These are phyloP conservation scores for Porphyrio hochstetteri DNA, from an alignment of 2,113 vertebrate genomes.

Conservation along the genomic window DNA sequence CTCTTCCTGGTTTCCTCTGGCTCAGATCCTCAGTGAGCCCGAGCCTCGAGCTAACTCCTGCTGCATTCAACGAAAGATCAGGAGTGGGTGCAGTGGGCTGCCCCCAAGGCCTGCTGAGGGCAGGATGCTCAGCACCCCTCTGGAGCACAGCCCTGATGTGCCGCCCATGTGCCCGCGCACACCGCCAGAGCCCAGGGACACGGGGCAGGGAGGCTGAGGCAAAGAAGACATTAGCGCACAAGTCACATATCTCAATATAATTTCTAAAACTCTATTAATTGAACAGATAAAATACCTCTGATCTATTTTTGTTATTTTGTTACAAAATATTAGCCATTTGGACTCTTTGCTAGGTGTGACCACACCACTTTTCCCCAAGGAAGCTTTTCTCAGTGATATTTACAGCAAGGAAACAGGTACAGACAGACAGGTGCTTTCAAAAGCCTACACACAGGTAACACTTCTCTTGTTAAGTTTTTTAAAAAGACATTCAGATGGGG, in stretches of 20 bases:
- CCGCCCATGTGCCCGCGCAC: rapidly evolving
- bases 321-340: slow-evolving; percentile 83
- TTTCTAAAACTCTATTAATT: slow-evolving; percentile 84
- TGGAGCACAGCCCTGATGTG: background rate
- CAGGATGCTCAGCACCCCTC: background rate
- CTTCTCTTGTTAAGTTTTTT: background rate
- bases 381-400: slow-evolving; percentile 55
- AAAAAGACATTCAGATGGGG: slow-evolving; percentile 64
- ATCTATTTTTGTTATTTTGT: slow-evolving; percentile 78
- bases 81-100: background rate
- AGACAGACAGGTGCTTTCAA: slow-evolving; percentile 64
- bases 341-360: slow-evolving; percentile 72
- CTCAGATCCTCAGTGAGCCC: background rate
- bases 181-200: background rate
- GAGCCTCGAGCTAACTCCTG: background rate
- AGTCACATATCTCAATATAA: slow-evolving; percentile 81
- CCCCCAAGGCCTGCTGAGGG: background rate
- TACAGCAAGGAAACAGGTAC: slow-evolving; percentile 63
- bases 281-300: slow-evolving; percentile 85
- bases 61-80: rapidly evolving
- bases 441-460: slow-evolving; percentile 65
- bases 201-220: background rate
- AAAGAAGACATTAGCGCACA: slow-evolving; percentile 66
- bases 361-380: slow-evolving; percentile 68
- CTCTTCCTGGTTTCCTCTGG: background rate